These are phyloP conservation scores for Cryptotermes secundus DNA, from an alignment of 1,140 invertebrate species.

Conservation along the genomic window DNA sequence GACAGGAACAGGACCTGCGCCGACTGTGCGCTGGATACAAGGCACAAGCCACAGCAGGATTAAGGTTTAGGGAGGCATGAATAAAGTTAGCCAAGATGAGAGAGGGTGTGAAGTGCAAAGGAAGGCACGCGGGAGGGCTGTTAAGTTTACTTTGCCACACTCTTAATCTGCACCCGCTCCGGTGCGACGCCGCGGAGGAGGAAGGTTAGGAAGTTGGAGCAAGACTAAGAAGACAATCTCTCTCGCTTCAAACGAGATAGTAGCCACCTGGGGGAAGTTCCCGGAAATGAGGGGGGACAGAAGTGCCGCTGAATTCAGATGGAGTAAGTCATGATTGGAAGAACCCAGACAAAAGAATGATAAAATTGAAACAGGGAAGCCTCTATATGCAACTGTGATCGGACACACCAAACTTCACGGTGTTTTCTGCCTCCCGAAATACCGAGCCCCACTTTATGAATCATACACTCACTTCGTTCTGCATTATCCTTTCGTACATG, in stretches of 20 bases:
- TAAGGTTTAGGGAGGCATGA: constrained; percentile 9
- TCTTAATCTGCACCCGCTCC: neutral
- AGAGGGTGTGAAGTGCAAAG: neutral
- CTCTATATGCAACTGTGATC: too few species aligned
- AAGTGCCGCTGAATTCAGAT: too few species aligned
- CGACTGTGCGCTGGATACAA: neutral
- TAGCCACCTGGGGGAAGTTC: neutral
- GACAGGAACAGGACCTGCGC: neutral
- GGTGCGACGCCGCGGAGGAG: neutral
- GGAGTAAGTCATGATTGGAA: too few species aligned
- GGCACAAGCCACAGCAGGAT: neutral
- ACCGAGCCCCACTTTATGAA: too few species aligned
- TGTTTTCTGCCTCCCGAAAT: too few species aligned
- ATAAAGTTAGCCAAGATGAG: neutral
- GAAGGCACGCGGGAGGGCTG: constrained; percentile 10
- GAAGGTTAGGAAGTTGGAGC: neutral
- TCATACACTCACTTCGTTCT: too few species aligned
- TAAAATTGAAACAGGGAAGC: too few species aligned
- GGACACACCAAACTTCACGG: too few species aligned
- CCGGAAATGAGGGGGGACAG: too few species aligned
- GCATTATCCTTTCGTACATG: too few species aligned
- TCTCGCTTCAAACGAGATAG: neutral
- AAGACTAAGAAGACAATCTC: neutral
- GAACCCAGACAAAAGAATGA: too few species aligned
- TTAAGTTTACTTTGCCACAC: constrained; percentile 13